Base-by-base conservation (phyloP, 2,888 invertebrate species). In the Masnerella sp. region DNA sequence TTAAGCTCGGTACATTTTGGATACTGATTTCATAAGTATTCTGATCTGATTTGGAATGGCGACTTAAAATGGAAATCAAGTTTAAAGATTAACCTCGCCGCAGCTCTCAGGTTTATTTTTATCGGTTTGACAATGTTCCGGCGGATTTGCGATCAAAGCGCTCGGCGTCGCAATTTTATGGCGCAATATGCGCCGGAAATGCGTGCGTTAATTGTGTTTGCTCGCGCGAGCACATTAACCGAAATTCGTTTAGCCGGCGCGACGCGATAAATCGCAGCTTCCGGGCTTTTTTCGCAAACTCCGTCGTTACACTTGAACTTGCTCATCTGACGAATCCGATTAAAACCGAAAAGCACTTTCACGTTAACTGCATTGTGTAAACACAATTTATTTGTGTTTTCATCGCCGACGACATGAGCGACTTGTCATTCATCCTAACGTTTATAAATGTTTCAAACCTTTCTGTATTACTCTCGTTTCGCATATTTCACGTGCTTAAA, bases 11-110 rank as follows among this genome's bases (percentile, higher is more conserved):
- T n/a, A n/a, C n/a, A n/a, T n/a, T n/a, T n/a, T n/a, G n/a, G n/a
- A n/a, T n/a, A n/a, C 22, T 14, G 52, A 52, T 38, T 38, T 52
- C 52, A 28, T 38, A 52, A 52, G 52, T 52, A 52, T 52, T 52
- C 52, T 52, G 28, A 52, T 52, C 25, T 38, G 52, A 52, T 52
- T 52, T 52, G 11, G n/a, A 25, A 38, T 52, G 14, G 14, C 52
- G n/a, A 17, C 38, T 22, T 52, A 38, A 52, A 52, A 38, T 52
- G 52, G 25, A 38, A 52, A 52, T 52, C 38, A 28, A 25, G 52
- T 38, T 52, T 52, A 52, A 25, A 38, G 38, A 52, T 52, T 52
- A 52, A 38, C 38, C 52, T 17, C 22, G 38, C 22, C 38, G 18
- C 22, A 36, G 36, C 49, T 32, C 22, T 51, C 17, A 2, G 22